Percentiles rank a stretch among this genome's conserved stretches.
Conservation (phyloP, 2,113 vertebrate species). For the Anoplopoma fimbria region DNA sequence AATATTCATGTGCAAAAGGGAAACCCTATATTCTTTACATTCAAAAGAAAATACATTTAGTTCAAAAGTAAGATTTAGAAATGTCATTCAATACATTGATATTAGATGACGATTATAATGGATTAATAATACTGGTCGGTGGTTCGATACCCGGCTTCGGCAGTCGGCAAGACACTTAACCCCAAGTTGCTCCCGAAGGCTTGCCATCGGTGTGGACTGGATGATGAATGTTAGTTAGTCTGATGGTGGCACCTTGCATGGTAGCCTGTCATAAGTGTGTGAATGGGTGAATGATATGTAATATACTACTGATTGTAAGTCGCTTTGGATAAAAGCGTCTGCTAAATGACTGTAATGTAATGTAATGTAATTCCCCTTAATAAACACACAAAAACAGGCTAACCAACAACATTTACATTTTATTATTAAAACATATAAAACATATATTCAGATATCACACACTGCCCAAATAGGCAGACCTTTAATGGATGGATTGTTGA, state of each 20-base stretch:
- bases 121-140: background rate
- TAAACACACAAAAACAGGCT: background rate
- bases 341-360: too few relatives aligned
- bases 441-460: constrained; percentile 35
- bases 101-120: background rate
- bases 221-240: too few relatives aligned
- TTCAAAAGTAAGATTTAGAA: background rate
- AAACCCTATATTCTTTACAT: background rate
- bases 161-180: too few relatives aligned
- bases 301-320: too few relatives aligned
- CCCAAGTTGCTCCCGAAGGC: too few relatives aligned
- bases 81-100: background rate
- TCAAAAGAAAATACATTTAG: background rate
- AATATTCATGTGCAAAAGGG: background rate
- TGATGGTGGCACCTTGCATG: too few relatives aligned
- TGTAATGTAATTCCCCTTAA: too few relatives aligned
- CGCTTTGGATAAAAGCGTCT: too few relatives aligned
- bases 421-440: constrained; percentile 51
- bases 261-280: too few relatives aligned
- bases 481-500: constrained; percentile 30
- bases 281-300: too few relatives aligned
- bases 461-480: constrained; percentile 9
- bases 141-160: too few relatives aligned
- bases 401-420: constrained; percentile 27
- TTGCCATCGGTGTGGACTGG: too few relatives aligned